Conservation (phyloP, 2,888 invertebrate genomes). For the Parnassius smintheus region DNA sequence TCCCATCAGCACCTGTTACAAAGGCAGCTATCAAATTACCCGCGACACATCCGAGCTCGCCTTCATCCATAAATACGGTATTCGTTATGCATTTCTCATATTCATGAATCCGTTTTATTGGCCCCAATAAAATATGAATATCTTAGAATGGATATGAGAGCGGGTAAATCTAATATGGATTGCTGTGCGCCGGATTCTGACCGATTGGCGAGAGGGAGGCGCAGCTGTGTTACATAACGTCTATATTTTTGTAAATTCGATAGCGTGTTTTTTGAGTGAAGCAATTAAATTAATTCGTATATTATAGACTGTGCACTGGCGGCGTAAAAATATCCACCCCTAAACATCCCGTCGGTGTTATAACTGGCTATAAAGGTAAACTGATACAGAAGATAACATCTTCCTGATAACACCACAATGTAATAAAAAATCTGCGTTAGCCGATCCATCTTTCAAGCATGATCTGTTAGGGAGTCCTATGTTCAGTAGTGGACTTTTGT, state of each 20-base stretch:
- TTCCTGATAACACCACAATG: no score
- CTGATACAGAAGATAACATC: no score
- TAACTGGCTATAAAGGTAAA: no score
- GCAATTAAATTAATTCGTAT: no score
- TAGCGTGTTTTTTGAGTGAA: neutral
- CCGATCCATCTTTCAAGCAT: no score
- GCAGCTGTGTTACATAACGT: conserved; percentile 28
- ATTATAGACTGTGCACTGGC: no score
- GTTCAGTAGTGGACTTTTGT: no score
- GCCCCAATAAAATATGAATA: conserved; percentile 82
- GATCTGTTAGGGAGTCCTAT: no score
- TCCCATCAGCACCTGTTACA: conserved; percentile 80
- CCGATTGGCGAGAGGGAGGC: conserved; percentile 54
- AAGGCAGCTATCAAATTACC: conserved; percentile 79
- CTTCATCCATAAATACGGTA: conserved; percentile 79
- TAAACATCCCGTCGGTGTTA: no score
- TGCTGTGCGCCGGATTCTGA: conserved; percentile 75
- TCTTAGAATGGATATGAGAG: conserved; percentile 81
- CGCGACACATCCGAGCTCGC: conserved; percentile 76
- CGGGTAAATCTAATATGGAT: conserved; percentile 81
- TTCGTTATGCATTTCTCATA: conserved; percentile 82
- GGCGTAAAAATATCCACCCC: no score
- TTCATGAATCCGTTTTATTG: conserved; percentile 83
- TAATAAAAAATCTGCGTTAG: no score
- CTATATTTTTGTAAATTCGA: neutral